phyloP scores from a whole-genome alignment of 1,140 invertebrate genomes.

The Scaptomyza hsui region DNA sequence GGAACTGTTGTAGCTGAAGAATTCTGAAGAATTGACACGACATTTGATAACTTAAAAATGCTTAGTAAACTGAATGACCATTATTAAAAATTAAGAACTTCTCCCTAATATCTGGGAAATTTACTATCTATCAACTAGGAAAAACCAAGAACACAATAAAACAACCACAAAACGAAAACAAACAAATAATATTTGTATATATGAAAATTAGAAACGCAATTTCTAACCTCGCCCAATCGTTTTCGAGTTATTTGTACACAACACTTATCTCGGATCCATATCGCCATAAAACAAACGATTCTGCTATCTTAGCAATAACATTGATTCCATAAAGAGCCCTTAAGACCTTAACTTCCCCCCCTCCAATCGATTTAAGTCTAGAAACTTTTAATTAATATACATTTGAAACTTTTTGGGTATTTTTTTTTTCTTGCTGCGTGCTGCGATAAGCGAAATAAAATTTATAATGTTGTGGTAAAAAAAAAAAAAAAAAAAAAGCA shows the following conservation, averaged over 20 bases:
- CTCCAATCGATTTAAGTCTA: too few relatives aligned
- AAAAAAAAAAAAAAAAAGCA: not conserved
- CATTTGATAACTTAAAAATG: too few relatives aligned
- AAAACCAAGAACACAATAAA: conserved; percentile 6
- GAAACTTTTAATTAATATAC: not conserved
- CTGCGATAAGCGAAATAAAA: not conserved
- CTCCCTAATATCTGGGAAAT: too few relatives aligned
- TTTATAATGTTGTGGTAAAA: not conserved
- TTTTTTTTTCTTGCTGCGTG: too few relatives aligned
- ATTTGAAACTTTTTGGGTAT: not conserved
- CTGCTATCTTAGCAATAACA: conserved; percentile 20
- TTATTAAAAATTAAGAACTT: too few relatives aligned
- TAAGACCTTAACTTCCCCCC: not conserved
- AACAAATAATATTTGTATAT: too few relatives aligned
- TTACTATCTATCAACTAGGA: not conserved
- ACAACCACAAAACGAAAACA: not conserved
- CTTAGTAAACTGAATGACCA: too few relatives aligned
- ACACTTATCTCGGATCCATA: not conserved
- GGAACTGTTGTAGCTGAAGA: too few relatives aligned
- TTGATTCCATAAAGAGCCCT: conserved; percentile 31
- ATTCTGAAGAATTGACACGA: too few relatives aligned
- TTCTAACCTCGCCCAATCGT: conserved; percentile 17
- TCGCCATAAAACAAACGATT: not conserved
- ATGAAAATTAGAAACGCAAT: conserved; percentile 20
- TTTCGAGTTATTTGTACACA: conserved; percentile 23